These are phyloP conservation scores for Tortricodes alternella DNA, from an alignment of 2,888 invertebrate genomes.

Conservation along the genomic window DNA sequence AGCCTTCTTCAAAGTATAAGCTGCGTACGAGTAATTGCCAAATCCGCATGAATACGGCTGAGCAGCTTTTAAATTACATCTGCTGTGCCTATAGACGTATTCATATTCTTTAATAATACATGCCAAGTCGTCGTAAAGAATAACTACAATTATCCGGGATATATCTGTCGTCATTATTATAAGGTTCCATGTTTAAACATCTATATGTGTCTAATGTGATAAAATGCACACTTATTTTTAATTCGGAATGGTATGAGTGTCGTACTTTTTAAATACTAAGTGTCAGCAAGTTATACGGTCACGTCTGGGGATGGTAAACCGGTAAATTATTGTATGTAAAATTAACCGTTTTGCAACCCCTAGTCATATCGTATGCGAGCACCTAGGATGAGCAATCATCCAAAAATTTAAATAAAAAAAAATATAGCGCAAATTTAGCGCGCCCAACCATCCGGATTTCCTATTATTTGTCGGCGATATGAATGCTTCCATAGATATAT, in stretches of 20 bases:
- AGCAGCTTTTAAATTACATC: slow-evolving; percentile 8
- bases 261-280: too few species aligned
- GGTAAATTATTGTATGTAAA: too few species aligned
- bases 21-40: slow-evolving; percentile 13
- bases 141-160: not conserved
- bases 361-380: too few species aligned
- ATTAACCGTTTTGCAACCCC: too few species aligned
- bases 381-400: too few species aligned
- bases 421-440: slow-evolving; percentile 5
- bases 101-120: slow-evolving; percentile 3
- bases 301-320: too few species aligned
- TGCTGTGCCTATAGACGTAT: not conserved
- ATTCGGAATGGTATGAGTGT: too few species aligned
- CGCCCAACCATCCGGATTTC: slow-evolving; percentile 2
- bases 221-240: too few species aligned
- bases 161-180: not conserved
- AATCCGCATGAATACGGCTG: slow-evolving; percentile 8
- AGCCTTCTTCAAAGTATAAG: slow-evolving; percentile 15
- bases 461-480: not conserved
- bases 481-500: not conserved
- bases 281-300: too few species aligned
- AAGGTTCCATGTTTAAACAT: too few species aligned
- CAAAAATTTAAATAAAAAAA: too few species aligned
- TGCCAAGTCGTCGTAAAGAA: not conserved
- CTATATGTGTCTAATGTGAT: too few species aligned